Base-by-base conservation (phyloP, 2,888 invertebrate species). In the Chymomyza procnemis region DNA sequence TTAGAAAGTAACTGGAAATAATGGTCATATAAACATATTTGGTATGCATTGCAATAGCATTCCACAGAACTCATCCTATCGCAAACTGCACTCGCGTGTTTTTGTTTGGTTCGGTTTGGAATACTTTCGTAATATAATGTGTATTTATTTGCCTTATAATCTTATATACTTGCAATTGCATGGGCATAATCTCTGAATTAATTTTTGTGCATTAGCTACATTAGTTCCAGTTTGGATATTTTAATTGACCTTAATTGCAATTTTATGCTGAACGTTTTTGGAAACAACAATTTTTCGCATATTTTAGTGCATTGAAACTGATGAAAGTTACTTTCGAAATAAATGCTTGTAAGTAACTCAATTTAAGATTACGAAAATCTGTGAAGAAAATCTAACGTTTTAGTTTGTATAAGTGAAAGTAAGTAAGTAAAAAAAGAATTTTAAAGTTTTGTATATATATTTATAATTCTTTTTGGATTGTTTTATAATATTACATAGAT, bases 1-100 rank as follows among this genome's bases (percentile, higher is more conserved):
- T 80, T 80, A 80, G 80, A 78, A 80, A 78, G 75, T 79, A 75
- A 78, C 75, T 75, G 71, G 80, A 78, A 78, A 78, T 80, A 75
- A 80, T 75, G 75, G 16, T 8, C 34, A 41, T 41, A 41, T 41
- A 1, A 18, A 16, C n/a, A n/a, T 50, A 16, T n/a, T 8, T n/a
- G 48, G n/a, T 48, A 34, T 34, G 34, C 34, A 34, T 41, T 41
- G 34, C 34, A 12, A 4, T 41, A 9, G 12, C 9, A 41, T 2
- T 12, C 34, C 34, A 5, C 9, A 41, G 34, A 1, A 3, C 34
- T 12, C 12, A 2, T 12, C 34, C 34, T 12, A 41, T 41, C 12
- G 12, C 34, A 41, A 12, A 34, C 9, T 8, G 9, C 34, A 41
- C 5, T 41, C 34, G 34, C 34, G 34, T 41, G 34, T 12, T 41